These are phyloP conservation scores for Drosophila basisetae DNA, from an alignment of 2,888 invertebrate species.

Conservation along the genomic window DNA sequence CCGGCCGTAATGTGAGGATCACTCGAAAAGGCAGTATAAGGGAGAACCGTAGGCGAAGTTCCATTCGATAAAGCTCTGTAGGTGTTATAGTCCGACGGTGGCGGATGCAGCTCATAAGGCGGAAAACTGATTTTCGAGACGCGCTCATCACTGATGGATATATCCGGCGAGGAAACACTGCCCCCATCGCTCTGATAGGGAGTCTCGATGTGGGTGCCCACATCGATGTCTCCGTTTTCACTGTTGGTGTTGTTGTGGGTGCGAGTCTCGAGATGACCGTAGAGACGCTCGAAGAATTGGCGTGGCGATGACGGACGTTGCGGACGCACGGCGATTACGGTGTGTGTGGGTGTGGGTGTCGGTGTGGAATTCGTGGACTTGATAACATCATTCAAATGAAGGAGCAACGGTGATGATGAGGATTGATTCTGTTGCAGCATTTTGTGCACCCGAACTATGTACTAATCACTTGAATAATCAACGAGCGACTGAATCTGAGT, in stretches of 20 bases:
- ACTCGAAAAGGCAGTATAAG: constrained; percentile 77
- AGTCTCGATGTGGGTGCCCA: constrained; percentile 71
- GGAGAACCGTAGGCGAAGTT: constrained; percentile 58
- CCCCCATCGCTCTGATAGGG: constrained; percentile 84
- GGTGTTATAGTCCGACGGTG: constrained; percentile 52
- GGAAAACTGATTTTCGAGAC: constrained; percentile 57
- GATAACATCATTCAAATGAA: constrained; percentile 17
- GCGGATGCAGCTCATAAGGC: constrained; percentile 57
- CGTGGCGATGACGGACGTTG: constrained; percentile 90
- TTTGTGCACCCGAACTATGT: constrained; percentile 27
- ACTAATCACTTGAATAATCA: constrained; percentile 69
- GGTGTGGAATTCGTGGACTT: constrained; percentile 35
- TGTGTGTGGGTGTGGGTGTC: constrained; percentile 14
- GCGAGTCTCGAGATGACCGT: constrained; percentile 89
- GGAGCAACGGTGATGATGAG: constrained; percentile 22
- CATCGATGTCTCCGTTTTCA: constrained; percentile 71
- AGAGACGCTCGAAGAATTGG: constrained; percentile 92
- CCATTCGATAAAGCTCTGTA: constrained; percentile 32
- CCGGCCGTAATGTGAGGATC: constrained; percentile 84
- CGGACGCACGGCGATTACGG: constrained; percentile 21
- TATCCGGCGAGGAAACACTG: constrained; percentile 83
- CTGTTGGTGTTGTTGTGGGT: constrained; percentile 51
- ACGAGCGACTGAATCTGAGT: constrained; percentile 60
- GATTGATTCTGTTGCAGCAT: constrained; percentile 56
- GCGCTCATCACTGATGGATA: constrained; percentile 83